Evolutionary conservation across 53 echinoderm and acorn worm genomes (phyloP).

Genomic region (Echinarachnius parma): DNA sequence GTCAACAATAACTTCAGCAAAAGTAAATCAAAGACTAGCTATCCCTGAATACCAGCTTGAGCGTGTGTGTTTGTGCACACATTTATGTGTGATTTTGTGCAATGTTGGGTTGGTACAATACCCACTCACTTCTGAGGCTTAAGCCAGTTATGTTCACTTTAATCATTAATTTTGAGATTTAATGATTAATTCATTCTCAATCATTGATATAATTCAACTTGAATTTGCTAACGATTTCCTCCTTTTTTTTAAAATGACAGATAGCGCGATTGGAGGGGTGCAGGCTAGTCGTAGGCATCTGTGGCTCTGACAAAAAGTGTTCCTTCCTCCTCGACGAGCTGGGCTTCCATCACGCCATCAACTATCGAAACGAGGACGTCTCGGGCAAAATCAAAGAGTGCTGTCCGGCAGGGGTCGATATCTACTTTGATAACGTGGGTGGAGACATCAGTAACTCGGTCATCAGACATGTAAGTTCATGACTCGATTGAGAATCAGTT

Average conservation of each 20-base stretch:
- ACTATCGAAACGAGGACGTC: conserved; percentile 81
- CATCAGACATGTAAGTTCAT: conserved; percentile 85
- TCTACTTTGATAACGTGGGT: conserved; percentile 99
- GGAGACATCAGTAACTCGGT: conserved; percentile 84
- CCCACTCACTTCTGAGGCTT: too few relatives aligned
- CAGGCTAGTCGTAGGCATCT: conserved; percentile 79
- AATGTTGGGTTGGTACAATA: too few relatives aligned
- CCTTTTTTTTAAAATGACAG: conserved; percentile 27
- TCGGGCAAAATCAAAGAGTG: conserved; percentile 59
- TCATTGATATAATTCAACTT: neutral
- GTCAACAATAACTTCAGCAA: too few relatives aligned
- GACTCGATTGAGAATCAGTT: too few relatives aligned
- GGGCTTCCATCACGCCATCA: conserved; percentile 80
- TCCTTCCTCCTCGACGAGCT: conserved; percentile 74
- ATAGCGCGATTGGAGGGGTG: conserved; percentile 89
- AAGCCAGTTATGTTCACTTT: too few relatives aligned
- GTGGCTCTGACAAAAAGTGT: conserved; percentile 89
- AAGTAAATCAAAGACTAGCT: too few relatives aligned
- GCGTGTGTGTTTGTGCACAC: too few relatives aligned
- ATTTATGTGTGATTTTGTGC: too few relatives aligned
- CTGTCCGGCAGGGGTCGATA: conserved; percentile 81
- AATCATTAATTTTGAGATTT: neutral
- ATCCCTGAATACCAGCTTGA: too few relatives aligned
- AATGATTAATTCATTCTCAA: neutral
- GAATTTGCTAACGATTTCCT: neutral